Percentiles rank a stretch among this genome's conserved stretches.
Evolutionary conservation across 2,113 vertebrate species (phyloP).

Genomic region (Paratilapia polleni): DNA sequence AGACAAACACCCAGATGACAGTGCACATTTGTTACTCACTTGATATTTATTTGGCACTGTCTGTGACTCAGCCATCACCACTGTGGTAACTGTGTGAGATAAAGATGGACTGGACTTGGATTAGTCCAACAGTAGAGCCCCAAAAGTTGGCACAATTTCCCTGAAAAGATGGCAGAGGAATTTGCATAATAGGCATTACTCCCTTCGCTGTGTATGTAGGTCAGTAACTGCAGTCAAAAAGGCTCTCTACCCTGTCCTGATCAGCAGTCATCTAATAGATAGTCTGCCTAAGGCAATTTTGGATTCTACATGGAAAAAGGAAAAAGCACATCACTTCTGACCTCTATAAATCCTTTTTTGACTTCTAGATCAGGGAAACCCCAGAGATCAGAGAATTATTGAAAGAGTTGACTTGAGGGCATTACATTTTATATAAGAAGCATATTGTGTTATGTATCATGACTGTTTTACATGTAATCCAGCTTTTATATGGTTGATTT

Average conservation of each 20-base stretch:
- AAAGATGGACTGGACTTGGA: constrained; percentile 50
- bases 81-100: constrained; percentile 29
- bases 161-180: constrained; percentile 72
- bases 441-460: neutral
- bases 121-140: constrained; percentile 42
- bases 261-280: constrained; percentile 46
- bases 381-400: constrained; percentile 8
- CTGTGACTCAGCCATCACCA: neutral
- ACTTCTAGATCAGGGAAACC: neutral
- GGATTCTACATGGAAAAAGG: neutral
- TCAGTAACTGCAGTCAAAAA: constrained; percentile 69
- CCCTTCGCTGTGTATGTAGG: constrained; percentile 74
- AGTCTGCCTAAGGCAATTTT: constrained; percentile 25
- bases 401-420: neutral
- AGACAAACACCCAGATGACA: neutral
- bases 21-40: neutral
- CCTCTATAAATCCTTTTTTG: constrained; percentile 10
- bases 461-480: constrained; percentile 27
- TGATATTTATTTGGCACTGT: constrained; percentile 24
- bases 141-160: constrained; percentile 69
- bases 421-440: constrained; percentile 1
- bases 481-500: constrained; percentile 19
- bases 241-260: constrained; percentile 39
- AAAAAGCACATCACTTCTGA: constrained; percentile 20
- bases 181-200: constrained; percentile 78